These are phyloP conservation scores for Argyra leucocephala DNA, from an alignment of 2,888 invertebrate genomes.

Conservation along the genomic window DNA sequence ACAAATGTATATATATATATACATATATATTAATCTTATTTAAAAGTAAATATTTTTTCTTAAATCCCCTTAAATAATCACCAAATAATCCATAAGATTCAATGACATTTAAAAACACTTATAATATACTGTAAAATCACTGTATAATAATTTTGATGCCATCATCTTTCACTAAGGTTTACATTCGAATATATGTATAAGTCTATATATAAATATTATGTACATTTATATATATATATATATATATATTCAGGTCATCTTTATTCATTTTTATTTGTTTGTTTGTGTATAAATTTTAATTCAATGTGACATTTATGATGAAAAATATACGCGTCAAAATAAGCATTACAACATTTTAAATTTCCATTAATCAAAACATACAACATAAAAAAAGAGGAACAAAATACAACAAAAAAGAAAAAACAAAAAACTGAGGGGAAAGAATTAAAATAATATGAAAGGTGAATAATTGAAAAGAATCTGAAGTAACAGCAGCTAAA, in stretches of 20 bases:
- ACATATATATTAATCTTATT: too few relatives aligned
- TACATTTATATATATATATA: neutral
- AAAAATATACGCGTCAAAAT: slow-evolving; percentile 6
- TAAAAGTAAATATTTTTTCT: neutral
- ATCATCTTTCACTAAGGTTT: neutral
- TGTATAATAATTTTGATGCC: neutral
- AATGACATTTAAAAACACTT: neutral
- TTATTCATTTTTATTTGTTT: too few relatives aligned
- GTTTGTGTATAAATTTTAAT: neutral
- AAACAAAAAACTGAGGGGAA: neutral
- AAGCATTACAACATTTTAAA: slow-evolving; percentile 1
- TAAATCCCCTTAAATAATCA: slow-evolving; percentile 6
- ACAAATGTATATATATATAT: too few relatives aligned
- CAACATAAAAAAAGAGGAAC: neutral
- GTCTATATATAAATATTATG: neutral
- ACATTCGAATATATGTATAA: neutral
- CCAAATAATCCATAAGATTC: slow-evolving; percentile 3
- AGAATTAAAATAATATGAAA: neutral
- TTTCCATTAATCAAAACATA: neutral
- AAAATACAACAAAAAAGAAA: neutral
- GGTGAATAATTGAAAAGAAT: neutral
- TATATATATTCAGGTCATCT: neutral
- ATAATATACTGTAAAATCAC: neutral
- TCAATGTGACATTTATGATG: slow-evolving; percentile 3
- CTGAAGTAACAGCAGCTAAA: neutral